Percentiles rank a stretch among this genome's conserved stretches.
Evolutionary conservation across 1,140 invertebrate species (phyloP).

Genomic region (Zaprionus africanus): DNA sequence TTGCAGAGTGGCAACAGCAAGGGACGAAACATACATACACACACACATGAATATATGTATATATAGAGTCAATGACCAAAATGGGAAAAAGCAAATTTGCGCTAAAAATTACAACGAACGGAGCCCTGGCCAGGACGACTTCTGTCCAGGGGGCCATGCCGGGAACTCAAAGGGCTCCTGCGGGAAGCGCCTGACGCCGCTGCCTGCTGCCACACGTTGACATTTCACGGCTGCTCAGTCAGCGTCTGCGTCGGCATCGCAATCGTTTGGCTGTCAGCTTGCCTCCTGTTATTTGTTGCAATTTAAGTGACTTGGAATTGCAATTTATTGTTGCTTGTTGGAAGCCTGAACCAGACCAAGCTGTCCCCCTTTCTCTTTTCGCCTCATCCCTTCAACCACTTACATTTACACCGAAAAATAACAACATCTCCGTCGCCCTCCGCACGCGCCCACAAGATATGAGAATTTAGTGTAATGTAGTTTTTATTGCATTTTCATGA

Average conservation of each 20-base stretch:
- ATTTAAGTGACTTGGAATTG: constrained; percentile 83
- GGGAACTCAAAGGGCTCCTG: constrained; percentile 5
- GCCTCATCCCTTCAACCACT: constrained; percentile 5
- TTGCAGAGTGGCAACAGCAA: constrained; percentile 17
- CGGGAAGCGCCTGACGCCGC: not conserved
- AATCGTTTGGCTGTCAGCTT: constrained; percentile 62
- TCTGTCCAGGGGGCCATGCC: not conserved
- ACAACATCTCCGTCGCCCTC: constrained; percentile 1
- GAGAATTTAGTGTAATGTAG: constrained; percentile 77
- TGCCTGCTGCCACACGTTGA: constrained; percentile 69
- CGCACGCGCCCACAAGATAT: constrained; percentile 49
- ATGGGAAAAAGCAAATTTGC: constrained; percentile 36
- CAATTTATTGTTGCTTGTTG: constrained; percentile 71
- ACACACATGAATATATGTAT: not conserved
- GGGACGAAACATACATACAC: not conserved
- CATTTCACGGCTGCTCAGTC: constrained; percentile 58
- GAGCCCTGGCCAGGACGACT: constrained; percentile 9
- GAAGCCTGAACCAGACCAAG: constrained; percentile 29
- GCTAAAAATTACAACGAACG: constrained; percentile 42
- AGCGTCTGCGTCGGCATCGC: constrained; percentile 55
- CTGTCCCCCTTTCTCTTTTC: not conserved
- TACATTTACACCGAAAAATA: constrained; percentile 7
- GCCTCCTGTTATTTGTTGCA: constrained; percentile 79
- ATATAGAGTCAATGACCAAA: constrained; percentile 36
- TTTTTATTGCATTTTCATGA: constrained; percentile 76